Evolutionary conservation across 1,140 invertebrate genomes (phyloP).

Genomic region (Pachypsylla venusta): DNA sequence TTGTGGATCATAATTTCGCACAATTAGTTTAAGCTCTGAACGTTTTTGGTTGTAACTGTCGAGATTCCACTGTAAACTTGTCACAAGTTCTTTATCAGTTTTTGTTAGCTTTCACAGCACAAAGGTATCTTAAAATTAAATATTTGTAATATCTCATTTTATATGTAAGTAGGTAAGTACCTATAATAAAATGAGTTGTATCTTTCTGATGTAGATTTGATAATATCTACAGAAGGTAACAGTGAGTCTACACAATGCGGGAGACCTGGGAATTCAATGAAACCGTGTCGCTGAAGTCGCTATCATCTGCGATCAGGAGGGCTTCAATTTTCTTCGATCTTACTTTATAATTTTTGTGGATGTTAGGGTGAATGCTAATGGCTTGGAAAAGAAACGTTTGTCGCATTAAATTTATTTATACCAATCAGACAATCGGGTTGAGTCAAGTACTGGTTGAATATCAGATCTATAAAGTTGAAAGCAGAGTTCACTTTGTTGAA

Average conservation of each 20-base stretch:
- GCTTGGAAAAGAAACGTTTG: not conserved
- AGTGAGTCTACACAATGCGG: not conserved
- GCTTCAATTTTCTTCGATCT: not conserved
- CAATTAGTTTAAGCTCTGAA: not conserved
- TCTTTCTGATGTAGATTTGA: not conserved
- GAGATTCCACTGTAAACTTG: no score
- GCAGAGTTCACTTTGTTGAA: no score
- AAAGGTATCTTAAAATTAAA: not conserved
- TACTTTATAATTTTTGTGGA: not conserved
- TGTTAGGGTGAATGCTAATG: not conserved
- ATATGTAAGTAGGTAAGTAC: constrained; percentile 17
- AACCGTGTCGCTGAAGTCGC: not conserved
- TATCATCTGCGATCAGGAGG: not conserved
- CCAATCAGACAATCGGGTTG: no score
- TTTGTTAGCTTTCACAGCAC: not conserved
- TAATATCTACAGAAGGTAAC: not conserved
- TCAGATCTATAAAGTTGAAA: no score
- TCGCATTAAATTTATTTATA: no score
- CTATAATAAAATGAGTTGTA: not conserved
- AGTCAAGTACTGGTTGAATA: no score
- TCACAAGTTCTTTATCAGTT: not conserved
- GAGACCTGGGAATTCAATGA: not conserved
- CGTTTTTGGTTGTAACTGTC: not conserved
- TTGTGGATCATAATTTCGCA: not conserved
- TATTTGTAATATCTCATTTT: not conserved